These are phyloP conservation scores for Tetrao urogallus DNA, from an alignment of 2,113 vertebrate species.

Conservation along the genomic window DNA sequence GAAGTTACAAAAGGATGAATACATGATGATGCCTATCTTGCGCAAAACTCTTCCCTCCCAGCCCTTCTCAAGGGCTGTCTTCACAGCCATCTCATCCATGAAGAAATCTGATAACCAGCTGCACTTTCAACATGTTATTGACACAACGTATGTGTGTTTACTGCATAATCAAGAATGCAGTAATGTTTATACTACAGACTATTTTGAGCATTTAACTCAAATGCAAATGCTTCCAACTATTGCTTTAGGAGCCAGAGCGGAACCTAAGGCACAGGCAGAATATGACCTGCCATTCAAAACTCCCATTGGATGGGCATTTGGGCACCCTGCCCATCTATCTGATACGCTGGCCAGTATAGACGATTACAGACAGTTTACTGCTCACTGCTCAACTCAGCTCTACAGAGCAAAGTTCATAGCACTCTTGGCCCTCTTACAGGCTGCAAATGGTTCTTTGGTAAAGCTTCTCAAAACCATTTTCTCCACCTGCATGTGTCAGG, in stretches of 20 bases:
- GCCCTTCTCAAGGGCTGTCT: not conserved
- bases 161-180: fast-evolving
- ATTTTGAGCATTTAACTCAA: not conserved
- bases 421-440: not conserved
- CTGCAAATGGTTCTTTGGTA: conserved; percentile 33
- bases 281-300: not conserved
- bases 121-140: not conserved
- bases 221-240: not conserved
- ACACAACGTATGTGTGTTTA: not conserved
- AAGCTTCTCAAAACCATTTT: conserved; percentile 27
- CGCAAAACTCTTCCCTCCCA: not conserved
- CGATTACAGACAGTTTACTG: not conserved
- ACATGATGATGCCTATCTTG: fast-evolving
- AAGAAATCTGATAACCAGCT: not conserved
- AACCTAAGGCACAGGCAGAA: not conserved
- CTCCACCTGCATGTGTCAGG: not conserved
- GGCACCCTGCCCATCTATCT: not conserved
- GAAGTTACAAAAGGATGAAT: not conserved
- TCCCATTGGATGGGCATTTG: not conserved
- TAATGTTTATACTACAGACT: not conserved
- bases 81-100: not conserved
- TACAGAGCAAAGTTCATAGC: not conserved
- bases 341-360: not conserved
- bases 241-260: not conserved
- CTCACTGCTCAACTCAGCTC: not conserved